phyloP scores from a whole-genome alignment of 2,113 vertebrate species.

The Poeciliopsis retropinna region DNA sequence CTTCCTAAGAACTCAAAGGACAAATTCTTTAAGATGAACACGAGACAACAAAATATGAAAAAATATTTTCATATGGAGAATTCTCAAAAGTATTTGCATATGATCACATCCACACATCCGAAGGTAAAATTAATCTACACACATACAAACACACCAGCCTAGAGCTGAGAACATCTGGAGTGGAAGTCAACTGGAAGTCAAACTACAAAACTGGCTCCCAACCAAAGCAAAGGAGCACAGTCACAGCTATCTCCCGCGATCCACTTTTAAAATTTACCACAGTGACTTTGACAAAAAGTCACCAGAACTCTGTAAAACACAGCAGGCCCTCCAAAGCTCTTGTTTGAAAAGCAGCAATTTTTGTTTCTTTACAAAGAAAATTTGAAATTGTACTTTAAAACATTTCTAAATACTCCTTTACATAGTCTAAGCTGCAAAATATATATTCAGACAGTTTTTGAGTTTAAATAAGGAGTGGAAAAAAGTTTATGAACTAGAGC shows the following conservation, averaged over 20 bases:
- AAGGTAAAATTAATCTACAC: slow-evolving; percentile 14
- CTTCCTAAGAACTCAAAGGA: not conserved
- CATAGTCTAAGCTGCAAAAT: no score
- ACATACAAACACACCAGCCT: slow-evolving; percentile 34
- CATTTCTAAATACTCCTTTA: no score
- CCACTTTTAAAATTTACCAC: slow-evolving; percentile 44
- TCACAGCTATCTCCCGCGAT: slow-evolving; percentile 46
- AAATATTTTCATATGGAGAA: slow-evolving; percentile 19
- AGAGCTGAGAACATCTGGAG: slow-evolving; percentile 77
- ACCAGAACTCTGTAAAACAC: slow-evolving; percentile 31
- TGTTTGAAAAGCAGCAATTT: not conserved
- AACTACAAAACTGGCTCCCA: slow-evolving; percentile 56
- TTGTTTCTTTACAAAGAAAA: no score
- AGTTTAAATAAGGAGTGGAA: no score
- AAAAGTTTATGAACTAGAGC: not conserved
- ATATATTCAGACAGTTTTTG: no score
- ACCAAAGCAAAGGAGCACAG: slow-evolving; percentile 64
- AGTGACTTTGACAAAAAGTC: slow-evolving; percentile 68
- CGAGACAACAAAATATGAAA: slow-evolving; percentile 4
- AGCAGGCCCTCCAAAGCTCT: slow-evolving; percentile 33
- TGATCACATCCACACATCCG: slow-evolving; percentile 2
- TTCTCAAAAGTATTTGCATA: slow-evolving; percentile 9
- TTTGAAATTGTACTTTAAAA: no score
- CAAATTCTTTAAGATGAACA: slow-evolving; percentile 20
- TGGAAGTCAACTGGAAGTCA: slow-evolving; percentile 74